phyloP scores from a whole-genome alignment of 1,140 invertebrate genomes.

The Lutraria rhynchaena region DNA sequence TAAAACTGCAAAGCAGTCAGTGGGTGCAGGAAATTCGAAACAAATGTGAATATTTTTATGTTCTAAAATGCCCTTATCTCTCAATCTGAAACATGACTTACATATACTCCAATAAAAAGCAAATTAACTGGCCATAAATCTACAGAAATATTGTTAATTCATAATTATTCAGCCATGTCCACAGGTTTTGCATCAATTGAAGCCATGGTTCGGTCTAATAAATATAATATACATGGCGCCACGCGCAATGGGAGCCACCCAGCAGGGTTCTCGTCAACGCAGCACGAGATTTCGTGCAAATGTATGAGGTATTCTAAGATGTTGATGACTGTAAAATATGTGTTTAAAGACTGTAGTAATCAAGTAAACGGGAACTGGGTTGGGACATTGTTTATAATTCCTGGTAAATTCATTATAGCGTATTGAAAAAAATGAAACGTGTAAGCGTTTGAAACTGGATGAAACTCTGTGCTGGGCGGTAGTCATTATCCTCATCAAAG shows the following conservation, averaged over 20 bases:
- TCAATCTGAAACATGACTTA: constrained; percentile 48
- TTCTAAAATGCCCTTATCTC: constrained; percentile 10
- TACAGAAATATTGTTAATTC: constrained; percentile 51
- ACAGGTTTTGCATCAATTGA: constrained; percentile 50
- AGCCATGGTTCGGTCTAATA: constrained; percentile 30
- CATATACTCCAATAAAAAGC: constrained; percentile 54
- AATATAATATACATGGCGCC: constrained; percentile 53
- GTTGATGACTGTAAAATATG: constrained; percentile 54
- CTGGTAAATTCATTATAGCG: constrained; percentile 55
- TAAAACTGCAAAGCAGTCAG: constrained; percentile 1
- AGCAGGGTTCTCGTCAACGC: constrained; percentile 48
- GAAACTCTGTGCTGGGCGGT: constrained; percentile 49
- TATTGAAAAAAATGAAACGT: constrained; percentile 25
- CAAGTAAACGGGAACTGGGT: constrained; percentile 38
- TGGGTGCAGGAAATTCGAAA: constrained; percentile 34
- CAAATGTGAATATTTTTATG: constrained; percentile 15
- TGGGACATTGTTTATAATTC: constrained; percentile 29
- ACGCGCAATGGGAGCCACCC: constrained; percentile 53
- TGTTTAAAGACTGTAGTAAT: constrained; percentile 58
- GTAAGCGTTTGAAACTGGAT: constrained; percentile 53
- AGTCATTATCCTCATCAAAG: constrained; percentile 43
- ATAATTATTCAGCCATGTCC: constrained; percentile 54
- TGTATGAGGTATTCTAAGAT: constrained; percentile 50
- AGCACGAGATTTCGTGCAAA: constrained; percentile 51
- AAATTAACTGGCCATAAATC: constrained; percentile 48